Base-by-base conservation (phyloP, 2,113 vertebrate genomes). In the Pangasianodon hypophthalmus region DNA sequence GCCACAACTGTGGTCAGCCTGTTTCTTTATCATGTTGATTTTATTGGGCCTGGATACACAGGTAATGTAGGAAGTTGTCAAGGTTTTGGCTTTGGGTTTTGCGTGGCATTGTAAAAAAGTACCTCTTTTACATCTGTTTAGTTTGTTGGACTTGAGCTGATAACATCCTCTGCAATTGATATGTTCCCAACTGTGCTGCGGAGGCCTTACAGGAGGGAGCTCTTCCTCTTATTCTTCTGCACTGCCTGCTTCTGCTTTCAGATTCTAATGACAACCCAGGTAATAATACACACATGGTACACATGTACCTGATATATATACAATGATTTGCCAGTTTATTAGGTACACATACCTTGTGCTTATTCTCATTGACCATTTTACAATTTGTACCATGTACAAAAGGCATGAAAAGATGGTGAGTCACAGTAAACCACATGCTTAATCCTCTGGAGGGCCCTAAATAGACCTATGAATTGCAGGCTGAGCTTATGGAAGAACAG, bases 1-100 rank as follows among this genome's bases (percentile, higher is more conserved):
- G 50, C 94, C 95, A 88, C 95, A 96, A 87, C 77, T 96, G 89
- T 96, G 95, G 96, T 94, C 95, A 82, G 69, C 92, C 88, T 95
- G 93, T 83, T 96, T 96, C 93, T 96, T 96, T 44, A 14, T 95
- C 52, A 96, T 96, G 95, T 86, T 96, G 88, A 93, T 96, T 89
- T 93, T 96, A 29, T 84, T 96, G 91, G 94, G 95, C 41, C 90
- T 96, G 87, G 95, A 96, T 88, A 93, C 95, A 91, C 92, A 96
- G 86, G 95, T 96, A 88, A 92, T 90, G 73, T 11, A 13, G 19
- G 6, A 73, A 44, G 56, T 6, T 81, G 46, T 80, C 54, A 0
- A 2, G n/a, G 0, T 18, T 26, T 48, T 48, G 16, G 19, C 54
- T 56, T 56, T 82, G 14, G 5, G 14, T 18, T 6, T 52, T 37